Base-by-base conservation (phyloP, 2,113 vertebrate genomes). In the Sturnus vulgaris region DNA sequence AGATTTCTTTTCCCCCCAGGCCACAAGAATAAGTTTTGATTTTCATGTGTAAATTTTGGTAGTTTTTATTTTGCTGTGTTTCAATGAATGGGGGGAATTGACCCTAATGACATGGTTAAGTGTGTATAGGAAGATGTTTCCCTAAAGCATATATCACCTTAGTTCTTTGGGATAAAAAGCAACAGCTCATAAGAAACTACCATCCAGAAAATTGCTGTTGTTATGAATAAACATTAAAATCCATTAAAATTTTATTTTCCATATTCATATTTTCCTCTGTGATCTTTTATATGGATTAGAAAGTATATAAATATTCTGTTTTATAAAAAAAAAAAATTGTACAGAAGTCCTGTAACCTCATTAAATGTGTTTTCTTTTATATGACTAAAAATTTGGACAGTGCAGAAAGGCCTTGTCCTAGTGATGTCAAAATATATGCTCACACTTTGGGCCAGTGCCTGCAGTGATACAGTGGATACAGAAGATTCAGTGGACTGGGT, bases 381-480 rank as follows among this genome's bases (percentile, higher is more conserved):
- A 12, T 39, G 31, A 50, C 35, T 77, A 13, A 37, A 47, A 6
- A 53, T 84, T 33, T 78, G 60, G 12, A 40, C 20, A 40, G 12
- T 33, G 13, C 7, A 44, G 44, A 60, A 69, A 15, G 6, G 6
- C 30, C 14, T 75, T 53, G 4, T 42, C 33, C 20, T 40, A 33
- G 18, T 49, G 31, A 52, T 66, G 31, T 11, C 14, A 57, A 57
- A 61, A 44, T 33, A 33, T 3, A 50, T 5, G 0, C 4, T 70
- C 15, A 33, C 9, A 30, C 2, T 53, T 21, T 0, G 0, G 31
- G 4, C 5, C 9, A 14, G 20, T 37, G 55, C 20, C 35, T 50
- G 42, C 65, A 77, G 55, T 13, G 22, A 27, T 55, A 12, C 15
- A 35, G 37, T 8, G 16, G 57, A 56, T 37, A 15, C 22, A 71